phyloP scores from a whole-genome alignment of 2,797 vertebrate genomes.

The Tarsius wallacei region DNA sequence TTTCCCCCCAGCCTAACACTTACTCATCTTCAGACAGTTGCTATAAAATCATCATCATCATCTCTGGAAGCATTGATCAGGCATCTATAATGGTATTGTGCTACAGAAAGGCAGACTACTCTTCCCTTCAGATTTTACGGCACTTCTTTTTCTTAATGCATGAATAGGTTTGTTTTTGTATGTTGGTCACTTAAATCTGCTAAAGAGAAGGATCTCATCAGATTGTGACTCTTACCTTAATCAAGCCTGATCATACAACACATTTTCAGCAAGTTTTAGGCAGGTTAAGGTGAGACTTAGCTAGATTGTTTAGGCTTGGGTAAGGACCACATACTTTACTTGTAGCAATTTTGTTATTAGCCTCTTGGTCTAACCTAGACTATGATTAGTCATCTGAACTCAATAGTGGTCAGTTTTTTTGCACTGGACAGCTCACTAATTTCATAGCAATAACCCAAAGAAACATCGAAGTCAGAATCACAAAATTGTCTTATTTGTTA shows the following conservation, averaged over 20 bases:
- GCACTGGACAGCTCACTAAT: not conserved
- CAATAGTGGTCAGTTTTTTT: not conserved
- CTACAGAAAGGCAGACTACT: not conserved
- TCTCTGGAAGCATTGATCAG: not conserved
- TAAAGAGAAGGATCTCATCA: not conserved
- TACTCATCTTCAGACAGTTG: not conserved
- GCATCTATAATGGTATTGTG: not conserved
- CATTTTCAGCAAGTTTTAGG: not conserved
- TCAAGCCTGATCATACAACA: not conserved
- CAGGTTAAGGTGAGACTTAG: not conserved
- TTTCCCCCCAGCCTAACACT: not conserved
- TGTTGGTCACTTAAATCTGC: not conserved
- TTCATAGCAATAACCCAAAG: not conserved
- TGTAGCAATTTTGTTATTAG: not conserved
- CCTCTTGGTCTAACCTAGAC: not conserved
- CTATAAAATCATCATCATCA: not conserved
- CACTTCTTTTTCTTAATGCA: not conserved
- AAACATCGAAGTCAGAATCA: not conserved
- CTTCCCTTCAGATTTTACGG: not conserved
- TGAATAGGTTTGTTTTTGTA: not conserved
- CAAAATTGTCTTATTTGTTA: not conserved
- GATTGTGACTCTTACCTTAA: not conserved
- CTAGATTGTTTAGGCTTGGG: not conserved
- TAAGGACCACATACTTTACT: not conserved
- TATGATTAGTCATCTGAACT: not conserved